Conservation (phyloP, 2,888 invertebrate genomes). For the Drosophila longiperda region DNA sequence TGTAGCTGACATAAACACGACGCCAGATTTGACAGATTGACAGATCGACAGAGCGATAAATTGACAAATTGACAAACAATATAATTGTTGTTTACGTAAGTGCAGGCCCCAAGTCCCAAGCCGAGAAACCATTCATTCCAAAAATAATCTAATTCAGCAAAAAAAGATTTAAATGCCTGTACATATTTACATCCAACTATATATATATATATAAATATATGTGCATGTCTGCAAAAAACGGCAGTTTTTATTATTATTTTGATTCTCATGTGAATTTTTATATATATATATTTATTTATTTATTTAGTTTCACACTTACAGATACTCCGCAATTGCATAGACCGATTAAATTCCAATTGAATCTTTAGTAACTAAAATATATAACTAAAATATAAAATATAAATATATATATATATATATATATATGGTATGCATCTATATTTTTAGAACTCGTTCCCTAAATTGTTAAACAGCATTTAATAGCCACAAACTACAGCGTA, state of each 20-base stretch:
- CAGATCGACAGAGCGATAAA: slow-evolving; percentile 17
- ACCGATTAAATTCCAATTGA: background rate
- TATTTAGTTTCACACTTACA: background rate
- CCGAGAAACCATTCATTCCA: slow-evolving; percentile 50
- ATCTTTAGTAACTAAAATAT: background rate
- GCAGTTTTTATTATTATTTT: slow-evolving; percentile 21
- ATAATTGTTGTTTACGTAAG: slow-evolving; percentile 50
- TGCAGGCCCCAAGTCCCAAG: slow-evolving; percentile 11
- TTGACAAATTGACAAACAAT: slow-evolving; percentile 22
- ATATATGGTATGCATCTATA: background rate
- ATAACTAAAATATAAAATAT: too few species aligned
- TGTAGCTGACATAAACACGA: slow-evolving; percentile 5
- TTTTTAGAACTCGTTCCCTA: background rate
- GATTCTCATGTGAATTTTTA: slow-evolving; percentile 26
- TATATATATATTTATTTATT: too few species aligned
- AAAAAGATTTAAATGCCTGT: background rate
- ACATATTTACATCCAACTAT: background rate
- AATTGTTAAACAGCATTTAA: background rate
- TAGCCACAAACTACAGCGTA: background rate
- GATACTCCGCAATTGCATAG: slow-evolving; percentile 1
- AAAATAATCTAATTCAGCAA: slow-evolving; percentile 1
- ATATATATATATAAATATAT: background rate
- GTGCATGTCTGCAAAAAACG: slow-evolving; percentile 17
- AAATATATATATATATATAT: too few species aligned
- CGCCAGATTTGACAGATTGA: slow-evolving; percentile 7